Conservation (phyloP, 2,888 invertebrate species). For the Synanthedon formicaeformis region DNA sequence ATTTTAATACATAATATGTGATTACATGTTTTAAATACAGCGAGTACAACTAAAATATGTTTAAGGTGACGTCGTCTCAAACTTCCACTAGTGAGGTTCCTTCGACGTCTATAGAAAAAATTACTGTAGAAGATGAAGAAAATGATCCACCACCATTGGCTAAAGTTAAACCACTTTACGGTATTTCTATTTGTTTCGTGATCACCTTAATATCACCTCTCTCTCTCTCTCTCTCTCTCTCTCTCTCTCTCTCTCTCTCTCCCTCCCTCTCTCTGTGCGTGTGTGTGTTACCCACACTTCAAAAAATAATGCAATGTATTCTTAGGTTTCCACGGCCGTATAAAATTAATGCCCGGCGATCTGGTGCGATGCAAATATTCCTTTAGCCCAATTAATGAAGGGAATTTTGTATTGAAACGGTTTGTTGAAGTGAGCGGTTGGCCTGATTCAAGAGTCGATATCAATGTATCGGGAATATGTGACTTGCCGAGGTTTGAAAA, state of each 20-base stretch:
- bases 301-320: constrained; percentile 3
- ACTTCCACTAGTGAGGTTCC: constrained; percentile 51
- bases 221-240: too few relatives aligned
- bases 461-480: constrained; percentile 46
- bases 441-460: constrained; percentile 50
- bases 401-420: constrained; percentile 44
- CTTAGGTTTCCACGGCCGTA: constrained; percentile 29
- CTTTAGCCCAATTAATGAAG: constrained; percentile 50
- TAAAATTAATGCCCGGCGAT: constrained; percentile 50
- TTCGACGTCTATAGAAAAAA: constrained; percentile 25
- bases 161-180: constrained; percentile 19
- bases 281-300: too few relatives aligned
- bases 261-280: too few relatives aligned
- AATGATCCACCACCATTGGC: constrained; percentile 32
- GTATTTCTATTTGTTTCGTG: too few relatives aligned
- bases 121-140: constrained; percentile 14
- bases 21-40: not conserved
- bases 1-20: not conserved
- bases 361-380: constrained; percentile 56
- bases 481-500: constrained; percentile 53
- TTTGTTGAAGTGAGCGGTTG: constrained; percentile 58
- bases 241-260: too few relatives aligned
- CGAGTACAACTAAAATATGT: too few relatives aligned
- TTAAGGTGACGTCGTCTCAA: constrained; percentile 42
- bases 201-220: too few relatives aligned